These are phyloP conservation scores for Ursus arctos DNA, from an alignment of 2,113 vertebrate genomes.

Conservation along the genomic window DNA sequence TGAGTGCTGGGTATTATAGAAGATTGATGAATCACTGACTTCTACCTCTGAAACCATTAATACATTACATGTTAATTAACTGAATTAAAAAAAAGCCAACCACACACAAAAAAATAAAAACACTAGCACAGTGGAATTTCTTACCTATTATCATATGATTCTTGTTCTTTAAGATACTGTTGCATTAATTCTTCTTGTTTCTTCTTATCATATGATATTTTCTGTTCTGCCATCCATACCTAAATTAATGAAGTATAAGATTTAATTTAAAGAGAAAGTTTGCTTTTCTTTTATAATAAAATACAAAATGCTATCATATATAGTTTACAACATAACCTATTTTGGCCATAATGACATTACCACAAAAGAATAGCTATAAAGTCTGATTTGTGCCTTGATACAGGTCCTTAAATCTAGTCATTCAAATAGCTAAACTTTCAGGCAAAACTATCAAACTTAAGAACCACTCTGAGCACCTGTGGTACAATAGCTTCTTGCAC, in stretches of 20 bases:
- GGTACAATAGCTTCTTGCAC: not conserved
- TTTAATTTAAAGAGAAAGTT: constrained; percentile 30
- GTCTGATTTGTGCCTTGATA: not conserved
- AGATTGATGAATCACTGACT: no score
- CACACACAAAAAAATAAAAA: not conserved
- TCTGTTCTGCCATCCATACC: constrained; percentile 99
- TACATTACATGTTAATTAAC: no score
- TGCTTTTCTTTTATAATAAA: constrained; percentile 44
- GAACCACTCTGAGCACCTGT: not conserved
- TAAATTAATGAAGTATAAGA: constrained; percentile 81
- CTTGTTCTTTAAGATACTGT: constrained; percentile 98
- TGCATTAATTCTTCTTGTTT: constrained; percentile 99
- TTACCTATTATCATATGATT: constrained; percentile 98
- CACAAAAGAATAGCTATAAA: constrained; percentile 43
- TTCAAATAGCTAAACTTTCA: not conserved
- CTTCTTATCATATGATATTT: constrained; percentile 97
- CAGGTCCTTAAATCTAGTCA: constrained; percentile 3
- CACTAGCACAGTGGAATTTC: constrained; percentile 39
- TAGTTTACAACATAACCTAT: constrained; percentile 10
- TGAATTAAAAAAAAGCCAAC: no score
- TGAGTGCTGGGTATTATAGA: no score
- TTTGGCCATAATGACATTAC: constrained; percentile 38
- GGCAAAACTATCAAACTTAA: constrained; percentile 43
- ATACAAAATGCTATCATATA: constrained; percentile 10
- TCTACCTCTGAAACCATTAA: no score